Evolutionary conservation across 2,888 invertebrate species (phyloP), one percentile per base, ranked within the genome.

Genomic region (Andrena fulva): DNA sequence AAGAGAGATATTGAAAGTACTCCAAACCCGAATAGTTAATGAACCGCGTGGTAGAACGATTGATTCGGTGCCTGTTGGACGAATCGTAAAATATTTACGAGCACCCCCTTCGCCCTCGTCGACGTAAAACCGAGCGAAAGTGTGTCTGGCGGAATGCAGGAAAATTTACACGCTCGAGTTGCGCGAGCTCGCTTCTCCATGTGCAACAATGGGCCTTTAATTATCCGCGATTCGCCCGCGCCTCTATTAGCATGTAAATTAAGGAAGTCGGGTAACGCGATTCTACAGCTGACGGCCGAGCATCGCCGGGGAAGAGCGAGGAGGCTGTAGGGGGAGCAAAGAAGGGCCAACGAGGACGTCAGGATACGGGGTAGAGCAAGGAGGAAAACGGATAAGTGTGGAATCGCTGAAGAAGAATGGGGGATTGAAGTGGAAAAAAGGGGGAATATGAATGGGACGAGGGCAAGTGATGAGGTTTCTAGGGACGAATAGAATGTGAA

Each of bases 161-260:
- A 79, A 74, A 87, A 86, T 78, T 81, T 82, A 77, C 82, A 79
- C 88, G 88, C 73, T 80, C 82, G 84, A 85, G 67, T 80, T 86
- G 64, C 71, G 31, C 69, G 60, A 54, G 66, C 35, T 71, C 60
- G 74, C 59, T 72, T 56, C 33, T 59, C 68, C 54, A 60, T 59
- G 75, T 42, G 81, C 50, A 87, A 88, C 88, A 86, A 87, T 83
- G 77, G 77, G 64, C 73, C 76, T 72, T 76, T 83, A 87, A 88
- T 89, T 87, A 85, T 75, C 69, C 63, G 78, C 78, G 85, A 88
- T 88, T 82, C 79, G 62, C 68, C 73, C 66, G 56, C 42, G 68
- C 62, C 73, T 83, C 72, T 67, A 80, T 88, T 86, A 82, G 75
- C 80, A 88, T 88, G 88, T 72, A 82, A 87, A 88, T 82, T 70